These are phyloP conservation scores for Stenotaenia linearis DNA, from an alignment of 2,888 invertebrate species.

Conservation along the genomic window DNA sequence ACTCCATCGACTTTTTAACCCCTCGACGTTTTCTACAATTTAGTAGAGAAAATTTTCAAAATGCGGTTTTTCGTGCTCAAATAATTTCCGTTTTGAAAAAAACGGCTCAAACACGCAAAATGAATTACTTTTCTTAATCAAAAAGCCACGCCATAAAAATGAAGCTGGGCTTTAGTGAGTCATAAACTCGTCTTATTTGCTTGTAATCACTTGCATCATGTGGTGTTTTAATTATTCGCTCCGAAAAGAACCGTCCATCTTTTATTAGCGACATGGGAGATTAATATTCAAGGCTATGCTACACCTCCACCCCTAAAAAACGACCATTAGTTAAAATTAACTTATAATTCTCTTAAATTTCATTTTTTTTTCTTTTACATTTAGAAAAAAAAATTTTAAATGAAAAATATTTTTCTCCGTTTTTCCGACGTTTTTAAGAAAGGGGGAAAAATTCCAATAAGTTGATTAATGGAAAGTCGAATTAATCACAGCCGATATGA, in stretches of 20 bases:
- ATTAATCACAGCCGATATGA: slow-evolving; percentile 28
- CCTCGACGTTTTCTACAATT: no score
- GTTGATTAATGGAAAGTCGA: slow-evolving; percentile 27
- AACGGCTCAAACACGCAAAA: neutral
- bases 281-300: slow-evolving; percentile 7
- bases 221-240: slow-evolving; percentile 26
- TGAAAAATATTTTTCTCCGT: neutral
- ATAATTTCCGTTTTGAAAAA: neutral
- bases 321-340: neutral
- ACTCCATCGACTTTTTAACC: neutral
- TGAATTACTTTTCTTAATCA: slow-evolving; percentile 26
- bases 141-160: slow-evolving; percentile 24
- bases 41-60: no score
- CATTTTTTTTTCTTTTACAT: neutral
- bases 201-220: slow-evolving; percentile 14
- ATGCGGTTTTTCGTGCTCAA: no score
- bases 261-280: slow-evolving; percentile 19
- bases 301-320: neutral
- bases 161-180: slow-evolving; percentile 16
- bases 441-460: neutral
- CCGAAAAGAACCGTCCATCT: slow-evolving; percentile 18
- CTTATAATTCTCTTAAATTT: neutral
- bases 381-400: neutral
- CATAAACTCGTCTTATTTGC: slow-evolving; percentile 23
- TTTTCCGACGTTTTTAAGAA: neutral